phyloP scores from a whole-genome alignment of 1,140 invertebrate species.

The Drosophila micromelanica region DNA sequence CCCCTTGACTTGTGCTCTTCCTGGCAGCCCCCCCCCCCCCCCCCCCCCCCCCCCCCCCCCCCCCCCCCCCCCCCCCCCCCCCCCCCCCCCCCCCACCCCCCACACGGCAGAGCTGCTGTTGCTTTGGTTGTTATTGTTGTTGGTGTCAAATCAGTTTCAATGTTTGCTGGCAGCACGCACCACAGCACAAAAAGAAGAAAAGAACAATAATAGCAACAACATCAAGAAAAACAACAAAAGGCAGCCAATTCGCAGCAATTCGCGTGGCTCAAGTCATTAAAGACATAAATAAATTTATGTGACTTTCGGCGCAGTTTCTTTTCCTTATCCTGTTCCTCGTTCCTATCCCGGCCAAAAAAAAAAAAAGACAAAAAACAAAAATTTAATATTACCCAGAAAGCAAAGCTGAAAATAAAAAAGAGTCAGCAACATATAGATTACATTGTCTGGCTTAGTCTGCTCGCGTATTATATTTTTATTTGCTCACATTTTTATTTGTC shows the following conservation, averaged over 20 bases:
- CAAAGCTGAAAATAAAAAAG: conserved; percentile 5
- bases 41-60: no score
- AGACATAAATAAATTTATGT: conserved; percentile 84
- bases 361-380: not conserved
- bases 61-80: no score
- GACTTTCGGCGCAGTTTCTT: conserved; percentile 71
- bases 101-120: conserved; percentile 55
- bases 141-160: conserved; percentile 78
- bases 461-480: conserved; percentile 40
- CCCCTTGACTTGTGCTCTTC: conserved; percentile 7
- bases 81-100: no score
- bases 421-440: conserved; percentile 41
- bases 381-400: conserved; percentile 49
- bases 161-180: conserved; percentile 68
- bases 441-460: conserved; percentile 25
- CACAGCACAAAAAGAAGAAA: conserved; percentile 28
- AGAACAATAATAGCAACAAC: conserved; percentile 34
- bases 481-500: conserved; percentile 30
- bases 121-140: conserved; percentile 44
- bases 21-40: no score
- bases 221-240: conserved; percentile 45
- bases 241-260: conserved; percentile 71
- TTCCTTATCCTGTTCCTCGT: conserved; percentile 23
- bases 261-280: conserved; percentile 82
- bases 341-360: not conserved